These are phyloP conservation scores for Galeopterus variegatus DNA, from an alignment of 2,113 vertebrate species.

Conservation along the genomic window DNA sequence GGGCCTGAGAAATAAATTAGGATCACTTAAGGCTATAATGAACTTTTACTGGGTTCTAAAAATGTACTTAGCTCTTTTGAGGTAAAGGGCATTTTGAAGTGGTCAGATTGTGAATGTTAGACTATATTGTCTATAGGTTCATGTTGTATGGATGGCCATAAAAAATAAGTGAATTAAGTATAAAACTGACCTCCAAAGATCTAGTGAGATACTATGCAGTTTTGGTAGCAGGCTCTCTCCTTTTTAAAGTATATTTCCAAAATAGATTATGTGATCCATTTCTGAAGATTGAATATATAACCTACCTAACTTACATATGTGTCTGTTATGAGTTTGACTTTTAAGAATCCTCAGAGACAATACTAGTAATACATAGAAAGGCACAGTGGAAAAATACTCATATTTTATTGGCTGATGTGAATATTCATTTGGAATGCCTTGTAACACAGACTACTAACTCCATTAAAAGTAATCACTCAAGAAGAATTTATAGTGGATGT, in stretches of 20 bases:
- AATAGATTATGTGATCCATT: neutral
- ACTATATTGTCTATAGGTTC: neutral
- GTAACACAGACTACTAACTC: neutral
- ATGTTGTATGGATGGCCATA: neutral
- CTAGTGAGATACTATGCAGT: neutral
- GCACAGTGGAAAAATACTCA: neutral
- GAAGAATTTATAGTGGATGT: constrained; percentile 41
- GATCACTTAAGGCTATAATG: neutral
- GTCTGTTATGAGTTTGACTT: neutral
- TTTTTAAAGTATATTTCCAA: neutral
- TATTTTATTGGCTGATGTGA: constrained; percentile 15
- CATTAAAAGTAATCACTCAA: neutral
- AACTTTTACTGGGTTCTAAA: neutral
- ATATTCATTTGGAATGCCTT: constrained; percentile 48
- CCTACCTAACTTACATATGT: neutral
- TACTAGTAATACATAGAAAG: neutral
- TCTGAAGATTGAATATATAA: neutral
- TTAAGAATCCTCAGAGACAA: neutral
- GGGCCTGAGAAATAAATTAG: neutral
- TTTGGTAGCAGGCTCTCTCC: neutral
- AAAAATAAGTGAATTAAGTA: neutral
- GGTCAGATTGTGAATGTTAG: neutral
- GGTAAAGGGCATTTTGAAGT: neutral
- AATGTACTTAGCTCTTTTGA: neutral
- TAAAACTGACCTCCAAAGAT: neutral